A percentile compares a stretch with the other conserved stretches of the same genome.
Evolutionary conservation across 2,113 vertebrate genomes (phyloP).

Genomic region (Neodontobutis hainanensis): DNA sequence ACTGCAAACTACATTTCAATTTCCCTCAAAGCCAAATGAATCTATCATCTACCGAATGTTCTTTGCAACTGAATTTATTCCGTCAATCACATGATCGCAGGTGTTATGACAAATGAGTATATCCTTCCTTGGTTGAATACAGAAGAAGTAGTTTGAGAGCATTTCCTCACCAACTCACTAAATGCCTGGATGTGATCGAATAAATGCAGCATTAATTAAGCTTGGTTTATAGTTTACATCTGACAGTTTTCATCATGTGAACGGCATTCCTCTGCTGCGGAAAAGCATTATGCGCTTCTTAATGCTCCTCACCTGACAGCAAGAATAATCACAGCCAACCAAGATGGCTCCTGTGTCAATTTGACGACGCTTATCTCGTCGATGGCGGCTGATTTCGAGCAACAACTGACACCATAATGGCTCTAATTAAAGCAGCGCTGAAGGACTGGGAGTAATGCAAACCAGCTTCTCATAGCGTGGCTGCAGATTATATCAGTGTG

Average conservation of each 20-base stretch:
- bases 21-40: background rate
- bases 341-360: background rate
- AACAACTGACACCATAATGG: background rate
- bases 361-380: background rate
- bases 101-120: too few relatives aligned
- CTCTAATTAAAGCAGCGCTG: background rate
- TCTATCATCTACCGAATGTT: background rate
- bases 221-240: background rate
- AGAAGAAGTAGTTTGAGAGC: background rate
- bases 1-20: background rate
- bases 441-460: too few relatives aligned
- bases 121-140: background rate
- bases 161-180: background rate
- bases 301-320: conserved; percentile 4
- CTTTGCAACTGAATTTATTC: background rate
- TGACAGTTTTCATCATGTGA: conserved; percentile 7
- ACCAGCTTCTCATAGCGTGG: too few relatives aligned
- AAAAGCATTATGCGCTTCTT: background rate
- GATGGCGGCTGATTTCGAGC: conserved; percentile 6
- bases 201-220: background rate
- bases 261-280: background rate
- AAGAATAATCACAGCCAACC: background rate
- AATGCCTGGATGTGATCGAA: conserved; percentile 4
- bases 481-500: background rate
- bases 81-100: background rate